phyloP scores from a whole-genome alignment of 2,797 vertebrate genomes.

The Pseudocheirus occidentalis region DNA sequence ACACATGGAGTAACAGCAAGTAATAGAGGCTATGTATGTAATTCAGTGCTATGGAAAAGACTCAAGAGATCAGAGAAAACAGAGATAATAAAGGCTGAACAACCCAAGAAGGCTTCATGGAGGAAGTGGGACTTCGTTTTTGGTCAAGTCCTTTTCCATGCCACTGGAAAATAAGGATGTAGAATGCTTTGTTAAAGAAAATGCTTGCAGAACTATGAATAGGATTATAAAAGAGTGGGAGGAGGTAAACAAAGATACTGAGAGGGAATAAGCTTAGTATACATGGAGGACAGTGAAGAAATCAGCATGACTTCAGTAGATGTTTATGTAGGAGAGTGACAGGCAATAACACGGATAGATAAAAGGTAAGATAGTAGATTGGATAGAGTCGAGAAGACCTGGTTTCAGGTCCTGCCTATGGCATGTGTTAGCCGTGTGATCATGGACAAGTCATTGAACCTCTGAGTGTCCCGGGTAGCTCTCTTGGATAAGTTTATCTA shows the following conservation, averaged over 20 bases:
- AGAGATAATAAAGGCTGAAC: not conserved
- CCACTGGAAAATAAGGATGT: no score
- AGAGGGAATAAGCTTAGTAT: not conserved
- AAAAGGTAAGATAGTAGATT: not conserved
- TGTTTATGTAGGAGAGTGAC: not conserved
- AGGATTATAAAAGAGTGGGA: not conserved
- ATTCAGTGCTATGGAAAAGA: not conserved
- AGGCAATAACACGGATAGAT: not conserved
- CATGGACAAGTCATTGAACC: not conserved
- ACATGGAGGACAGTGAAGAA: not conserved
- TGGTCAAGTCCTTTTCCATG: no score
- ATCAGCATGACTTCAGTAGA: not conserved
- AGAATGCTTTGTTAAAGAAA: not conserved
- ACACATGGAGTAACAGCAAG: no score
- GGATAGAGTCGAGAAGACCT: not conserved
- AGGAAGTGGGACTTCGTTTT: not conserved
- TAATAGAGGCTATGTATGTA: no score
- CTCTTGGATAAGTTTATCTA: not conserved
- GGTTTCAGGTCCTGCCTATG: not conserved
- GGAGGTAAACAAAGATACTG: not conserved
- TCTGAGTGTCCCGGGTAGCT: not conserved
- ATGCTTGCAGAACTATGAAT: not conserved
- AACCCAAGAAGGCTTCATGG: not conserved
- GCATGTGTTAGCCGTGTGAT: not conserved
- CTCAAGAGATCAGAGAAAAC: not conserved